These are phyloP conservation scores for Melanotaenia trifasciata DNA, from an alignment of 2,797 vertebrate genomes.

Conservation along the genomic window DNA sequence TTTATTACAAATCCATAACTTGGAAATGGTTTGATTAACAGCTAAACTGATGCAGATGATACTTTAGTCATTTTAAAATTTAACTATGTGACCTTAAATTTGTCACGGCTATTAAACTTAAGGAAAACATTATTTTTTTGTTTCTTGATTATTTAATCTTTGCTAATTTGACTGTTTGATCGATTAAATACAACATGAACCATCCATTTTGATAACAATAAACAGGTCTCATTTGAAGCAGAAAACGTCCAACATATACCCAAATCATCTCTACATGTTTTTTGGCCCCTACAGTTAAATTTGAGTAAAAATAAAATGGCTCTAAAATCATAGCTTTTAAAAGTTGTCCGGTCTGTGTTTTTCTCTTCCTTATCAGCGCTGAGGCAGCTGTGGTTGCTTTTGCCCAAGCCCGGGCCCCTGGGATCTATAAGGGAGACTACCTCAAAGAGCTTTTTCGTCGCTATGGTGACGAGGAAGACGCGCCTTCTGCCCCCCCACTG, in stretches of 20 bases:
- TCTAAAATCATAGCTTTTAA: not conserved
- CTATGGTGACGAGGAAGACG: constrained; percentile 93
- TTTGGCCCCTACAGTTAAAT: not conserved
- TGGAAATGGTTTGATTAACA: too few relatives aligned
- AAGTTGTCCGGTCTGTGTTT: not conserved
- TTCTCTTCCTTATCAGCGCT: constrained; percentile 79
- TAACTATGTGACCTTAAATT: too few relatives aligned
- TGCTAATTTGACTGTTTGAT: too few relatives aligned
- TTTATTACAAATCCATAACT: too few relatives aligned
- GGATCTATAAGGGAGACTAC: constrained; percentile 99
- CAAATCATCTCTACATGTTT: not conserved
- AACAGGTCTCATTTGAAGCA: not conserved
- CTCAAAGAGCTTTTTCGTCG: constrained; percentile 97
- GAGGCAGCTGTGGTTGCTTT: constrained; percentile 96
- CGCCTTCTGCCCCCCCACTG: constrained; percentile 89
- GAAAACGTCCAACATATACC: not conserved
- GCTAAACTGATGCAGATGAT: too few relatives aligned
- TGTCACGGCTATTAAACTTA: too few relatives aligned
- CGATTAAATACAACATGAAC: not conserved
- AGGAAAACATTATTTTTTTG: too few relatives aligned
- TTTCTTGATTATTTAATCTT: too few relatives aligned
- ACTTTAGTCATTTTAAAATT: not conserved
- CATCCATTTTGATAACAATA: not conserved
- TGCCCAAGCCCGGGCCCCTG: constrained; percentile 91
- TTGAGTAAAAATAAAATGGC: not conserved